Conservation (phyloP, 2,888 invertebrate species). For the Microdon myrmicae region DNA sequence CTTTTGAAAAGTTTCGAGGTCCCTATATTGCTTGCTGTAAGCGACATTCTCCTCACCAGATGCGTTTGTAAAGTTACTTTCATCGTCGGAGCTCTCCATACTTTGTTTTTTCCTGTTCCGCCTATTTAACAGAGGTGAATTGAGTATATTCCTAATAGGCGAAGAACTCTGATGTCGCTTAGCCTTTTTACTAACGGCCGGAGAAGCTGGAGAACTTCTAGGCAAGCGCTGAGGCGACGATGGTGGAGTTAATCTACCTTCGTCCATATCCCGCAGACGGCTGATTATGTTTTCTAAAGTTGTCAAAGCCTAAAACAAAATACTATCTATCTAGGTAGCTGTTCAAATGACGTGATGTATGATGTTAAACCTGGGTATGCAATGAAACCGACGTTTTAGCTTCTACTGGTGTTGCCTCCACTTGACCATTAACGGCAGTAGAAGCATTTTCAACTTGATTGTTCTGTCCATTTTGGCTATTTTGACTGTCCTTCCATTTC, state of each 20-base stretch:
- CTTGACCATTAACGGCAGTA: constrained; percentile 37
- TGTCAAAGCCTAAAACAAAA: constrained; percentile 67
- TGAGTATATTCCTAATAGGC: constrained; percentile 82
- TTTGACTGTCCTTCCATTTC: constrained; percentile 61
- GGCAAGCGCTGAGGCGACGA: constrained; percentile 72
- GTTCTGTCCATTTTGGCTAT: constrained; percentile 26
- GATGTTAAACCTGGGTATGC: constrained; percentile 64
- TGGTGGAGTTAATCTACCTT: constrained; percentile 68
- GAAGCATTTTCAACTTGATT: constrained; percentile 24
- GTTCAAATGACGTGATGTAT: neutral
- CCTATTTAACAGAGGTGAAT: constrained; percentile 84
- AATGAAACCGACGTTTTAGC: constrained; percentile 66
- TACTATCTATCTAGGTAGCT: neutral
- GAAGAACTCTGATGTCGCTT: constrained; percentile 83
- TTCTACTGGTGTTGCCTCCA: constrained; percentile 65
- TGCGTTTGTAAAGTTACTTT: constrained; percentile 70
- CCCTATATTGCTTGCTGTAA: constrained; percentile 79
- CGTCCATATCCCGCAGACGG: constrained; percentile 69
- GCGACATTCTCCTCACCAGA: constrained; percentile 68
- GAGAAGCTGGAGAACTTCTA: constrained; percentile 81
- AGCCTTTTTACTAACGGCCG: constrained; percentile 77
- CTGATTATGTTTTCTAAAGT: constrained; percentile 72
- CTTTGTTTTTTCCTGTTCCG: constrained; percentile 79
- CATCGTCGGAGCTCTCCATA: constrained; percentile 84
- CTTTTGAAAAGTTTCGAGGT: constrained; percentile 91